These are phyloP conservation scores for Rhea americana DNA, from an alignment of 2,113 vertebrate species.

Conservation along the genomic window DNA sequence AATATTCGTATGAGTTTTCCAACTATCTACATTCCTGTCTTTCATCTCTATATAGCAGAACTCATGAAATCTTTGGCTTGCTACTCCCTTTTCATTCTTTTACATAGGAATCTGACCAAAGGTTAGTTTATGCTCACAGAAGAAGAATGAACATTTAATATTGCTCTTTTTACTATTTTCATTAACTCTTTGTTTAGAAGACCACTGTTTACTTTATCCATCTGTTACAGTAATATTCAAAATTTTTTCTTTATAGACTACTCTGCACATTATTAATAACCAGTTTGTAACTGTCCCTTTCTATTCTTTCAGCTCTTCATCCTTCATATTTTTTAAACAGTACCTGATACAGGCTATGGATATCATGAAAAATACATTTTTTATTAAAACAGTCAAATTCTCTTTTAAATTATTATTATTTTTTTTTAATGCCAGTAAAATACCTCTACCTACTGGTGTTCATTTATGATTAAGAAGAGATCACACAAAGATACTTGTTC, in stretches of 20 bases:
- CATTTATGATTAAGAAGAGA: not conserved
- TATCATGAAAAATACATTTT: not conserved
- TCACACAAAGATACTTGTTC: not conserved
- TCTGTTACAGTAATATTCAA: not conserved
- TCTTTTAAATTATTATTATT: not conserved
- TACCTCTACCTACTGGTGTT: not conserved
- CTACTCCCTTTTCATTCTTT: not conserved
- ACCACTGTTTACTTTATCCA: accelerated
- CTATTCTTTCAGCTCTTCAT: not conserved
- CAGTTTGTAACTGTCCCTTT: not conserved
- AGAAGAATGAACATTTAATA: not conserved
- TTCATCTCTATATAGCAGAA: not conserved
- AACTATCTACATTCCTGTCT: accelerated
- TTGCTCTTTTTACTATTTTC: not conserved
- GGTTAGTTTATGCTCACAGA: not conserved
- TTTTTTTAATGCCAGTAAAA: not conserved
- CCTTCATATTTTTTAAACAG: not conserved
- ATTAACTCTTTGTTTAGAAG: not conserved
- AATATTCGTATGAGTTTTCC: not conserved
- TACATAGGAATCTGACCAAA: not conserved
- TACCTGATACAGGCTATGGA: not conserved
- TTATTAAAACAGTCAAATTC: not conserved
- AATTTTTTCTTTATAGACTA: not conserved
- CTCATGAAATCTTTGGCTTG: accelerated
- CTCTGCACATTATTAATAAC: accelerated